Conservation (phyloP, 2,797 vertebrate species). For the Leptatherina wallacei region DNA sequence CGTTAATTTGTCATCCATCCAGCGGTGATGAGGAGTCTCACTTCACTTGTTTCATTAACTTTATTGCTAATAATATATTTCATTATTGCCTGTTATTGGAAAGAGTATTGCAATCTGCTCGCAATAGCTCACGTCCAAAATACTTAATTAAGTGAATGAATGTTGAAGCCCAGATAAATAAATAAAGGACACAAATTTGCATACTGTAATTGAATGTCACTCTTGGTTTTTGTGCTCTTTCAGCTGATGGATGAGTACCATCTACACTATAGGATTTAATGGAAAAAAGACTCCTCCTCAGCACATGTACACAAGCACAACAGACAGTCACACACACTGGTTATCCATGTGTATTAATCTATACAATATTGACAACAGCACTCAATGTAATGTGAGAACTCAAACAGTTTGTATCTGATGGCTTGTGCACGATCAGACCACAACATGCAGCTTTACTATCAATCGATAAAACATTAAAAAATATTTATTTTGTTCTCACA, state of each 20-base stretch:
- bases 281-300: constrained; percentile 20
- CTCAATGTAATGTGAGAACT: constrained; percentile 36
- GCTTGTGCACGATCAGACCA: constrained; percentile 31
- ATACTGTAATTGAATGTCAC: constrained; percentile 84
- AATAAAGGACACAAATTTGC: constrained; percentile 79
- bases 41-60: constrained; percentile 78
- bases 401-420: constrained; percentile 22
- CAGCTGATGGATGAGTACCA: constrained; percentile 70
- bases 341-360: constrained; percentile 58
- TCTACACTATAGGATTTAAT: constrained; percentile 45
- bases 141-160: constrained; percentile 82
- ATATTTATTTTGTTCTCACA: constrained; percentile 29
- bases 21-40: constrained; percentile 68
- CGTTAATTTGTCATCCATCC: constrained; percentile 68
- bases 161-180: constrained; percentile 73
- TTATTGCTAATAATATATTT: constrained; percentile 82
- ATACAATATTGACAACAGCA: constrained; percentile 45
- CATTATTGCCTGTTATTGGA: constrained; percentile 76
- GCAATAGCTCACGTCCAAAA: constrained; percentile 76
- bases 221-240: constrained; percentile 78
- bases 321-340: constrained; percentile 18
- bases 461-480: constrained; percentile 24
- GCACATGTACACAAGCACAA: constrained; percentile 16
- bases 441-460: constrained; percentile 16
- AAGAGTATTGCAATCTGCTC: constrained; percentile 75